Conservation (phyloP, 23 tunicate species). For the Diplosoma virens region DNA sequence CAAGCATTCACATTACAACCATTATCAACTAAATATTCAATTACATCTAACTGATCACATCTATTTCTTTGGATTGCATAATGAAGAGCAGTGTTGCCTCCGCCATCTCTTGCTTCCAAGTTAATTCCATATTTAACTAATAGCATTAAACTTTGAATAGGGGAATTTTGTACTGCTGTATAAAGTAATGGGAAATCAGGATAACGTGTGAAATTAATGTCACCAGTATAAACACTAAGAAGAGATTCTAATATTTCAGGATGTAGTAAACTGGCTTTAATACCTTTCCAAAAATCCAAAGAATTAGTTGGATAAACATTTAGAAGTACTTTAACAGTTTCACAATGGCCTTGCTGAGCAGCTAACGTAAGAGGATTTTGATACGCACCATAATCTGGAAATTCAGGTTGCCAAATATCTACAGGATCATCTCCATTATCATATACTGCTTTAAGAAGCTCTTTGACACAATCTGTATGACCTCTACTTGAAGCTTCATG, state of each 20-base stretch:
- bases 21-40: constrained; percentile 1
- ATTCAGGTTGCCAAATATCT: constrained; percentile 55
- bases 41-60: neutral
- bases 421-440: constrained; percentile 33
- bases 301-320: neutral
- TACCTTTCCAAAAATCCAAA: neutral
- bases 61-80: constrained; percentile 3
- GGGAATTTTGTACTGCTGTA: constrained; percentile 20
- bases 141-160: constrained; percentile 8
- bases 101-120: constrained; percentile 29
- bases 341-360: constrained; percentile 32
- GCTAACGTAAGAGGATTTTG: constrained; percentile 47
- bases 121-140: neutral
- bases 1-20: constrained; percentile 42
- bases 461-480: constrained; percentile 43
- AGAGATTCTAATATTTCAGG: constrained; percentile 1
- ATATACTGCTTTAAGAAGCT: constrained; percentile 31
- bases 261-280: constrained; percentile 11
- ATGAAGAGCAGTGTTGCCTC: constrained; percentile 36
- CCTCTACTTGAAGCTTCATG: constrained; percentile 76
- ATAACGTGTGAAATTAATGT: neutral
- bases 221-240: neutral
- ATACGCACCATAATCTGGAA: constrained; percentile 21
- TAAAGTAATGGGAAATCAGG: neutral
- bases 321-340: constrained; percentile 28